A percentile compares a stretch with the other conserved stretches of the same genome.
Evolutionary conservation across 23 tunicate species (phyloP).

Genomic region (Styela plicata): DNA sequence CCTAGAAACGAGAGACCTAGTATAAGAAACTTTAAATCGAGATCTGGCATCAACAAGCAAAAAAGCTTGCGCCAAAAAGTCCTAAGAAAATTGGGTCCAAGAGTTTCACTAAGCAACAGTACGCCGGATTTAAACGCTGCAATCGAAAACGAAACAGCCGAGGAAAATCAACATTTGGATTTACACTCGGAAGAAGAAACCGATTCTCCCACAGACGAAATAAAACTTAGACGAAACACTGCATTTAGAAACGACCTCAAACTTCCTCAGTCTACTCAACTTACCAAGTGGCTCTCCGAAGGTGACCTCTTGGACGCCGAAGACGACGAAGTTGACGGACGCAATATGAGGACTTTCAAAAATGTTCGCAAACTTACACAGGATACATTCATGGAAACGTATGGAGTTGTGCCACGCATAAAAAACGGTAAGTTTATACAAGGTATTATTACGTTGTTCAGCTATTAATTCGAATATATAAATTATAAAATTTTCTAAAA

Average conservation of each 20-base stretch:
- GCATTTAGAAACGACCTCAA: slow-evolving; percentile 16
- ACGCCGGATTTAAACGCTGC: slow-evolving; percentile 31
- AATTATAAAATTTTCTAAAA: no score
- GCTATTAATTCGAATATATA: no score
- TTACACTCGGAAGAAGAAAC: background rate
- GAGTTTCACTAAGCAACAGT: slow-evolving; percentile 13
- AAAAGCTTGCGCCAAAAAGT: slow-evolving; percentile 25
- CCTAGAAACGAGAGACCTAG: slow-evolving; percentile 5
- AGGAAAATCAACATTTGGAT: background rate
- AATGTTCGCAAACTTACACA: slow-evolving; percentile 48
- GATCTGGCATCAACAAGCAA: slow-evolving; percentile 12
- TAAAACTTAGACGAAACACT: slow-evolving; percentile 11
- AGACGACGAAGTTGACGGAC: slow-evolving; percentile 5
- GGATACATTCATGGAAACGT: slow-evolving; percentile 66
- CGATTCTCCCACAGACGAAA: background rate
- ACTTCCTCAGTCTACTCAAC: background rate
- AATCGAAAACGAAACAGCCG: background rate
- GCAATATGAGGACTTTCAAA: slow-evolving; percentile 51
- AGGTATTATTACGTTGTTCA: no score
- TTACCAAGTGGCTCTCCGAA: slow-evolving; percentile 14
- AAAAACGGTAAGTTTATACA: slow-evolving; percentile 23
- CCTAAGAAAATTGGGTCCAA: slow-evolving; percentile 12
- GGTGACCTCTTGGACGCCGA: background rate
- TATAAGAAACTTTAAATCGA: background rate
- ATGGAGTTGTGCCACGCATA: slow-evolving; percentile 39